Conservation (phyloP, 2,797 vertebrate genomes). For the Tokudaia tokunoshimensis region DNA sequence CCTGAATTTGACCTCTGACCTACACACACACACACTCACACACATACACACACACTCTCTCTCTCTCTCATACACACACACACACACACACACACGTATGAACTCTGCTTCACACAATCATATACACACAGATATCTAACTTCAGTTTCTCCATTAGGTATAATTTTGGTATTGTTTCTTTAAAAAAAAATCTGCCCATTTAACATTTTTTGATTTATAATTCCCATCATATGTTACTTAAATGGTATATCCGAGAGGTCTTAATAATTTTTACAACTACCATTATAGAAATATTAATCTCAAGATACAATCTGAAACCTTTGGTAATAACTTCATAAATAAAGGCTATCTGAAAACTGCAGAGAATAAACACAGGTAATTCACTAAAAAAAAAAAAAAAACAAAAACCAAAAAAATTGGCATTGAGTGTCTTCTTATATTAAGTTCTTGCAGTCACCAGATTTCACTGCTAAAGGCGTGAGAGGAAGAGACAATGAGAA, state of each 20-base stretch:
- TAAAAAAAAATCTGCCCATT: background rate
- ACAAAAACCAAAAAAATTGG: too few relatives aligned
- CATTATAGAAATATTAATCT: slow-evolving; percentile 27
- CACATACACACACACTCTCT: background rate
- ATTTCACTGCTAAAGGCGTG: slow-evolving; percentile 55
- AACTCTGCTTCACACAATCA: background rate
- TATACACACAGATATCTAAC: background rate
- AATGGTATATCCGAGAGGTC: background rate
- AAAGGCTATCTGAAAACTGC: background rate
- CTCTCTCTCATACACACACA: background rate
- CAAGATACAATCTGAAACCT: slow-evolving; percentile 35
- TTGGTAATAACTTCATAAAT: slow-evolving; percentile 13
- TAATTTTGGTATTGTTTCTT: slow-evolving; percentile 4
- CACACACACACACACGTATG: too few relatives aligned
- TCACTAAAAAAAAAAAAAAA: background rate
- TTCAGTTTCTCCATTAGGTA: background rate
- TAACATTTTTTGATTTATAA: slow-evolving; percentile 28
- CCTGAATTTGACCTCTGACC: background rate
- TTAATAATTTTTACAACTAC: slow-evolving; percentile 38
- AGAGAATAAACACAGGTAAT: slow-evolving; percentile 5
- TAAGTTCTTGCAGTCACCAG: slow-evolving; percentile 53
- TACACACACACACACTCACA: too few relatives aligned
- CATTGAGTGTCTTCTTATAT: slow-evolving; percentile 42
- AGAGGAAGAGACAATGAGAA: slow-evolving; percentile 62
- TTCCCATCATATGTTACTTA: background rate